Percentiles rank a stretch among this genome's conserved stretches.
These are phyloP conservation scores for Heterotis niloticus DNA, from an alignment of 2,113 vertebrate genomes.

Conservation along the genomic window DNA sequence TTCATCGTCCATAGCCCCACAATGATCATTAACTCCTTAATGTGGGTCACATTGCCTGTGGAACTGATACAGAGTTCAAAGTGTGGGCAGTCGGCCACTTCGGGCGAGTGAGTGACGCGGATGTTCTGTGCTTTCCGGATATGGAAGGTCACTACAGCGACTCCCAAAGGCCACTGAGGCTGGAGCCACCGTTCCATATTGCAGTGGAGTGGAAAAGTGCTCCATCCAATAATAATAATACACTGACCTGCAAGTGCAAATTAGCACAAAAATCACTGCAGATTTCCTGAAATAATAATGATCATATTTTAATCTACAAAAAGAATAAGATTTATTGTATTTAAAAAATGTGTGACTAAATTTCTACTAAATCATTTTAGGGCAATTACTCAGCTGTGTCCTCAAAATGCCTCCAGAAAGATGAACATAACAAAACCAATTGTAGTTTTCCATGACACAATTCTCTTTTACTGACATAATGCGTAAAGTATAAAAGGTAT, in stretches of 20 bases:
- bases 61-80: neutral
- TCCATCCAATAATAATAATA: no score
- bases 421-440: no score
- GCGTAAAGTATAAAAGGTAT: neutral
- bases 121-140: neutral
- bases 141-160: neutral
- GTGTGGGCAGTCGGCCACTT: neutral
- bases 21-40: constrained; percentile 24
- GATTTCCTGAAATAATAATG: no score
- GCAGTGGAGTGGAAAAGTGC: no score
- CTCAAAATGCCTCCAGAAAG: no score
- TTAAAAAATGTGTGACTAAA: no score
- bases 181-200: neutral
- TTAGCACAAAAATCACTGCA: no score
- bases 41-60: neutral
- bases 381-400: no score
- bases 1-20: constrained; percentile 21
- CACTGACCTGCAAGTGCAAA: no score
- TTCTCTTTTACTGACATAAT: neutral
- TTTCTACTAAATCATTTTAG: no score
- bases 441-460: neutral
- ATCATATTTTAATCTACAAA: no score
- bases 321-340: no score
- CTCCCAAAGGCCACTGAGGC: neutral
- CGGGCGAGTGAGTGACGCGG: neutral